Evolutionary conservation across 2,113 vertebrate species (phyloP), one percentile per base, ranked within the genome.

Genomic region (Gavia stellata): DNA sequence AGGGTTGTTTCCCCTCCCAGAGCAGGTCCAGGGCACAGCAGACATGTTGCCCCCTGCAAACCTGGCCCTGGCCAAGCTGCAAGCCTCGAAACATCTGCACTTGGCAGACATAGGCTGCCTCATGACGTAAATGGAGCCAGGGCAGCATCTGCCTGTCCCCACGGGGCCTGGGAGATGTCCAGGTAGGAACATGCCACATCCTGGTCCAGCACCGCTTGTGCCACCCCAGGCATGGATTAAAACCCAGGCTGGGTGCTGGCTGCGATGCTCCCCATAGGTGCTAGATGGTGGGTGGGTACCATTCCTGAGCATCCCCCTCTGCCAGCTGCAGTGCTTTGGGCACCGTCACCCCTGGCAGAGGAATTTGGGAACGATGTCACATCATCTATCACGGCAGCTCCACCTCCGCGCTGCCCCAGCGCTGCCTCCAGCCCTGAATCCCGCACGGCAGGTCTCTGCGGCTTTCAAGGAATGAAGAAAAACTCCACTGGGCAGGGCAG

Each of bases 391-490:
- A 80, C 0, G 0, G 71, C 71, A 88, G 88, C 91, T 93, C 82
- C 85, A 73, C 93, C 93, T 94, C 1, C 0, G 67, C 0, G 5
- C 91, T 90, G 77, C 84, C 90, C 89, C 73, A 0, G 66, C 0
- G 7, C 80, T 91, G 79, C 88, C 90, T 90, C 82, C 86, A 75
- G 91, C 79, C 74, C 86, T 36, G 53, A 92, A 93, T 94, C 88
- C 91, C 3, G 8, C 40, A 7, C 79, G 73, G 92, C 94, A 94
- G 86, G 88, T 95, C 94, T 56, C 86, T 72, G 92, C 2, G 34
- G 92, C 74, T 88, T 92, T 61, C 62, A 83, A 83, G 59, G 95
- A 96, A 96, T 95, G 94, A 96, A 95, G 94, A 90, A 97, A 93
- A 97, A 95, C 96, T 61, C 67, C 91, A 61, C 55, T 0, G 0